Evolutionary conservation across 2,888 invertebrate genomes (phyloP).

Genomic region (Apotomis capreana): DNA sequence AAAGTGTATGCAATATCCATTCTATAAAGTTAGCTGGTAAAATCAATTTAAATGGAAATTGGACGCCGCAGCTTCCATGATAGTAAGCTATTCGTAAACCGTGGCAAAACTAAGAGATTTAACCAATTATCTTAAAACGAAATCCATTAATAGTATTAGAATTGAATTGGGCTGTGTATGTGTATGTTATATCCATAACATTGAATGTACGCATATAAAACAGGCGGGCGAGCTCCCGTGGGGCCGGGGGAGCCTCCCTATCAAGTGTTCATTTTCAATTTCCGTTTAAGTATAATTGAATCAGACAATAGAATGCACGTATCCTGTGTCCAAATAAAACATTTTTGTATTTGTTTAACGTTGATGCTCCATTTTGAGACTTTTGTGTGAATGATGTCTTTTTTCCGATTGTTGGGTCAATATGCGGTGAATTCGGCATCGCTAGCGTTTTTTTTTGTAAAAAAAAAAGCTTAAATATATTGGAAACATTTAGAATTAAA

Average conservation of each 20-base stretch:
- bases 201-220: constrained; percentile 24
- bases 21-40: constrained; percentile 1
- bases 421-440: neutral
- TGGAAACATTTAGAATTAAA: neutral
- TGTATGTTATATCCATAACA: constrained; percentile 16
- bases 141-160: constrained; percentile 28
- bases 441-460: constrained; percentile 49
- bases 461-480: neutral
- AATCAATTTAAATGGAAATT: constrained; percentile 20
- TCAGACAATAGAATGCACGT: constrained; percentile 51
- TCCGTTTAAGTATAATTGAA: constrained; percentile 73
- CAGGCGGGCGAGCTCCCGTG: constrained; percentile 46
- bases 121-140: constrained; percentile 3
- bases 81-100: neutral
- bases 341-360: constrained; percentile 40
- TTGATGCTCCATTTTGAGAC: constrained; percentile 15
- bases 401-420: constrained; percentile 31
- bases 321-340: constrained; percentile 38
- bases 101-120: neutral
- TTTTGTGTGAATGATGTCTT: constrained; percentile 22
- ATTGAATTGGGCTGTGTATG: constrained; percentile 12
- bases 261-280: constrained; percentile 70
- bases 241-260: constrained; percentile 51
- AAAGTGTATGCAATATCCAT: neutral
- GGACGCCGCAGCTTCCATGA: neutral